A percentile compares a stretch with the other conserved stretches of the same genome.
Conservation (phyloP, 1,140 invertebrate genomes). For the Hylaeus volcanicus region DNA sequence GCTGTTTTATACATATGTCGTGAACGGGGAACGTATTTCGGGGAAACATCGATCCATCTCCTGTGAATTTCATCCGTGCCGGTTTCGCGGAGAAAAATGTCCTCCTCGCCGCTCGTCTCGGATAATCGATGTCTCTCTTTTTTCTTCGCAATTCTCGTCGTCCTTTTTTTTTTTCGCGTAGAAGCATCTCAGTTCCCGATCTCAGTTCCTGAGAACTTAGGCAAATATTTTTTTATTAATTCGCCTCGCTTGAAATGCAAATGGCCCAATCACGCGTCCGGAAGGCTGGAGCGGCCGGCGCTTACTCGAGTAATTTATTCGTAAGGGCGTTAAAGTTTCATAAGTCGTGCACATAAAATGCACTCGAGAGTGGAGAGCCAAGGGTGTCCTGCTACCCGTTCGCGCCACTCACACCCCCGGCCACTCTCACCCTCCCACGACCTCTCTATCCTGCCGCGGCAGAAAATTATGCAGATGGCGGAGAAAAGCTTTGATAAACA, state of each 20-base stretch:
- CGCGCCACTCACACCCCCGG: conserved; percentile 27
- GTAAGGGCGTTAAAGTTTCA: conserved; percentile 74
- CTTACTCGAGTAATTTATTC: conserved; percentile 72
- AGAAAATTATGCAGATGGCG: conserved; percentile 81
- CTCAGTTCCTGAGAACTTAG: conserved; percentile 7
- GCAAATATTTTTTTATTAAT: conserved; percentile 50
- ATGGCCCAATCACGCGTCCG: conserved; percentile 64
- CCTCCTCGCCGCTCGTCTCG: too few species aligned
- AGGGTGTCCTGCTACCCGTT: conserved; percentile 49
- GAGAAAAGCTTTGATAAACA: conserved; percentile 82
- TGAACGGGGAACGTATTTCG: conserved; percentile 16
- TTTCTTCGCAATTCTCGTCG: too few species aligned
- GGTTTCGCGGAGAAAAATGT: background rate
- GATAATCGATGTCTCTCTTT: background rate
- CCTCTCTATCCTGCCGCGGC: conserved; percentile 59
- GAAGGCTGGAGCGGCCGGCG: conserved; percentile 50
- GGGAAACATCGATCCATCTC: conserved; percentile 37
- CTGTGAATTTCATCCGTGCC: conserved; percentile 7
- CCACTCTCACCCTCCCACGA: background rate
- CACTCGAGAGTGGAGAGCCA: conserved; percentile 63
- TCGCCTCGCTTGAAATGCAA: conserved; percentile 59
- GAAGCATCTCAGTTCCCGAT: background rate
- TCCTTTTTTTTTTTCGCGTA: background rate
- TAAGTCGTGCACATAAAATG: conserved; percentile 77
- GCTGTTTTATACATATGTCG: conserved; percentile 33